These are phyloP conservation scores for Trachops cirrhosus DNA, from an alignment of 2,797 vertebrate species.

Conservation along the genomic window DNA sequence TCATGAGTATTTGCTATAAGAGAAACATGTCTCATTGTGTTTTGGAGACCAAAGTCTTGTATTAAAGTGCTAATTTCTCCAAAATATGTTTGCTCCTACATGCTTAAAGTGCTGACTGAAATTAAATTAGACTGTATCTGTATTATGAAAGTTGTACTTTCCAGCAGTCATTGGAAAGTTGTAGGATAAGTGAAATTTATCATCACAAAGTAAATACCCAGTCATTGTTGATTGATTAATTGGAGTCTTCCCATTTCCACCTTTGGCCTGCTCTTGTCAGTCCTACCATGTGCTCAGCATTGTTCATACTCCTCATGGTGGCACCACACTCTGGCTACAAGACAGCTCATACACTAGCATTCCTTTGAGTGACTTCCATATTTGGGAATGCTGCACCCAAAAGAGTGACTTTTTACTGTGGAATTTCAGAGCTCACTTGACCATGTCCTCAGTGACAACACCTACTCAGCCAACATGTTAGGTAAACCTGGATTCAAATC, in stretches of 20 bases:
- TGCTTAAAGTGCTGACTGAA: slow-evolving; percentile 26
- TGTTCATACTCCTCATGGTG: background rate
- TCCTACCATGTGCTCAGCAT: background rate
- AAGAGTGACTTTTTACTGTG: background rate
- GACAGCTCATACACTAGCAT: background rate
- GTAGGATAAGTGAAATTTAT: background rate
- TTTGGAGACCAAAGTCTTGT: background rate
- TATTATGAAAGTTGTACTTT: slow-evolving; percentile 16
- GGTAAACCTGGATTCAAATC: background rate
- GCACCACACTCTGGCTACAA: background rate
- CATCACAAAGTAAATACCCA: background rate
- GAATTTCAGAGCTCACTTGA: background rate
- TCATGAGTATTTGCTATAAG: slow-evolving; percentile 9
- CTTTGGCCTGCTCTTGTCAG: background rate
- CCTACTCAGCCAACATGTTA: background rate
- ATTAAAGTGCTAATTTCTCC: slow-evolving; percentile 44
- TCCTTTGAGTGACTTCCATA: background rate
- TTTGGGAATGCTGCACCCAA: background rate
- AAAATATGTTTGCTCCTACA: slow-evolving; percentile 26
- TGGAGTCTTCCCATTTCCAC: background rate
- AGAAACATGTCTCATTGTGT: slow-evolving; percentile 32
- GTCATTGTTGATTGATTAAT: background rate
- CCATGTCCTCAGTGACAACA: background rate
- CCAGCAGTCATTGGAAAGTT: background rate
- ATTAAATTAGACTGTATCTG: slow-evolving; percentile 12